Evolutionary conservation across 2,113 vertebrate species (phyloP), one percentile per base, ranked within the genome.

Genomic region (Forbesichthys papilliferus): DNA sequence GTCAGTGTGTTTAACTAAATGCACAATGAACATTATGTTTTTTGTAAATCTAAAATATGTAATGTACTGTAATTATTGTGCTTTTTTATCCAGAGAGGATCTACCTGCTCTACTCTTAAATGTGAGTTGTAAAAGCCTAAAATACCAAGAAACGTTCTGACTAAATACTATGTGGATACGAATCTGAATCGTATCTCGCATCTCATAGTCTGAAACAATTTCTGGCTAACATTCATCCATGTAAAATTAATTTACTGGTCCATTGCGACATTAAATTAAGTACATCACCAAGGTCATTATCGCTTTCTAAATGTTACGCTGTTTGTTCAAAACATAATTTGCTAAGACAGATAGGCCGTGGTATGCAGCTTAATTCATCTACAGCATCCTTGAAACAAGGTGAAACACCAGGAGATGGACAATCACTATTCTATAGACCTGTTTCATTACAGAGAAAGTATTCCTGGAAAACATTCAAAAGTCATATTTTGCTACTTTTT

Each of bases 391-490:
- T 88, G 78, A 80, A 78, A 75, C 64, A 89, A 78, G 80, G 69
- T 75, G 82, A 85, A 56, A 82, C 62, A 61, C 61, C 77, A 66
- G 1, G 9, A 77, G 91, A 88, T 82, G 90, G 73, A 81, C 84
- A 77, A 64, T 70, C 66, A 72, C 80, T 74, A 75, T 90, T 69
- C 6, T 71, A 72, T 79, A 90, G 90, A 80, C 75, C 10, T 5
- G 12, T 87, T 92, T 93, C 87, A 93, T 92, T 92, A 88, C 84
- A 71, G 74, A 81, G 87, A 93, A 65, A 87, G 85, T 85, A 77
- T 83, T 80, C 74, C 85, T 92, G 91, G 87, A 90, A 77, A 89
- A 85, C 71, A 61, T 84, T 92, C 88, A 92, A 75, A 77, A 64
- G 52, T 58, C 27, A 53, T 78, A 60, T 69, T 36, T 66, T 71